A percentile compares a stretch with the other conserved stretches of the same genome.
Evolutionary conservation across 2,888 invertebrate species (phyloP).

Genomic region (Apodemia hepburni): DNA sequence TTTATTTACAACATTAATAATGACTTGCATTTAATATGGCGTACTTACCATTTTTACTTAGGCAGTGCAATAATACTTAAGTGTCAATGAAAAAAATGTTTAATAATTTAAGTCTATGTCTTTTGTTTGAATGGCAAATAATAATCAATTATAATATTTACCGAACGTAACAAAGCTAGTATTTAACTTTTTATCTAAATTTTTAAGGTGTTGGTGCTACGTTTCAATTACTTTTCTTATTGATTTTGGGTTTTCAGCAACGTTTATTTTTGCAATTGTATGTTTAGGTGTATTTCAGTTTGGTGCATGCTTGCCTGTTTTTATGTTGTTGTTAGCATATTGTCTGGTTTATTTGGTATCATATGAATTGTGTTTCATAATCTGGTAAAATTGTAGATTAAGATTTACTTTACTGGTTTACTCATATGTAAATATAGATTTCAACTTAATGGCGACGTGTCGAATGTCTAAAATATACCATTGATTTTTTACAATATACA

Average conservation of each 20-base stretch:
- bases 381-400: background rate
- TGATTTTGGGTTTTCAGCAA: slow-evolving; percentile 18
- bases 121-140: background rate
- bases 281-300: background rate
- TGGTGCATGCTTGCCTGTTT: slow-evolving; percentile 20
- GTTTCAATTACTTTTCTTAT: slow-evolving; percentile 16
- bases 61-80: background rate
- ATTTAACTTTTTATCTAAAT: slow-evolving; percentile 39
- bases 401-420: background rate
- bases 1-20: too few species aligned
- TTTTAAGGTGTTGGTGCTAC: slow-evolving; percentile 57
- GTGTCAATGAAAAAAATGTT: background rate
- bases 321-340: slow-evolving; percentile 15
- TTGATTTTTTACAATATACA: background rate
- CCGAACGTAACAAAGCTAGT: slow-evolving; percentile 41
- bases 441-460: background rate
- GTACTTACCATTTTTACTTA: too few species aligned
- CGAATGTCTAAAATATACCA: background rate
- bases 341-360: slow-evolving; percentile 5
- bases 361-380: background rate
- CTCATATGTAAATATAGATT: background rate
- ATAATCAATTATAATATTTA: background rate
- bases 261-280: slow-evolving; percentile 9
- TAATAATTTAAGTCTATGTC: too few species aligned
- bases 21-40: too few species aligned